These are phyloP conservation scores for Petrolisthes cinctipes DNA, from an alignment of 2,888 invertebrate species.

Conservation along the genomic window DNA sequence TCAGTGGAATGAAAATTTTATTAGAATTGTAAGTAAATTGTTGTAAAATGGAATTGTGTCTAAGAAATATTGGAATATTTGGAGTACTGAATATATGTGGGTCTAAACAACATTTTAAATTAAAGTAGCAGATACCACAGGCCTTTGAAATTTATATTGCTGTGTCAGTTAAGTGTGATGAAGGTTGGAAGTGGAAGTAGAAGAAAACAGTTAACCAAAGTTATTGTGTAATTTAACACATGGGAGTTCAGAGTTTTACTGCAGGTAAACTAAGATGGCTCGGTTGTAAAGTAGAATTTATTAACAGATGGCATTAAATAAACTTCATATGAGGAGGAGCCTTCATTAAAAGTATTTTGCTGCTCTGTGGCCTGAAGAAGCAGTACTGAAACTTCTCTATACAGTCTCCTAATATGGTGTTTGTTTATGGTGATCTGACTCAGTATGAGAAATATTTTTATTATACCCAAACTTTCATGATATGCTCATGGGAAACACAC, in stretches of 20 bases:
- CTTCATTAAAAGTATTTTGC: no score
- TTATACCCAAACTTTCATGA: slow-evolving; percentile 13
- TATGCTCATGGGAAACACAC: slow-evolving; percentile 16
- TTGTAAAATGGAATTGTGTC: not conserved
- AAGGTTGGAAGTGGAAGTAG: slow-evolving; percentile 13
- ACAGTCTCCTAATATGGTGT: no score
- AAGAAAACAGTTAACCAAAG: slow-evolving; percentile 44
- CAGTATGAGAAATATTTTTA: slow-evolving; percentile 19
- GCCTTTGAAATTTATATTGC: not conserved
- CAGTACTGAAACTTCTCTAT: no score
- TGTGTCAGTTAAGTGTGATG: slow-evolving; percentile 18
- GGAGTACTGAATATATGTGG: not conserved
- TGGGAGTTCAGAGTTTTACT: slow-evolving; percentile 14
- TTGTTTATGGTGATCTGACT: not conserved
- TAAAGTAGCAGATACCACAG: not conserved
- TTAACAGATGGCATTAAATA: no score
- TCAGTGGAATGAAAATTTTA: no score
- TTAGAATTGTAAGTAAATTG: not conserved
- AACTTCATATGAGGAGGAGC: no score
- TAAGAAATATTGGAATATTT: not conserved
- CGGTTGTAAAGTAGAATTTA: no score
- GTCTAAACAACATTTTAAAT: not conserved
- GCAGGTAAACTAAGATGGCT: no score
- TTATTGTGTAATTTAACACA: slow-evolving; percentile 18
- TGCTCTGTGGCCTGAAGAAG: no score